phyloP scores from a whole-genome alignment of 2,797 vertebrate genomes.

The Apogon hyalosoma region DNA sequence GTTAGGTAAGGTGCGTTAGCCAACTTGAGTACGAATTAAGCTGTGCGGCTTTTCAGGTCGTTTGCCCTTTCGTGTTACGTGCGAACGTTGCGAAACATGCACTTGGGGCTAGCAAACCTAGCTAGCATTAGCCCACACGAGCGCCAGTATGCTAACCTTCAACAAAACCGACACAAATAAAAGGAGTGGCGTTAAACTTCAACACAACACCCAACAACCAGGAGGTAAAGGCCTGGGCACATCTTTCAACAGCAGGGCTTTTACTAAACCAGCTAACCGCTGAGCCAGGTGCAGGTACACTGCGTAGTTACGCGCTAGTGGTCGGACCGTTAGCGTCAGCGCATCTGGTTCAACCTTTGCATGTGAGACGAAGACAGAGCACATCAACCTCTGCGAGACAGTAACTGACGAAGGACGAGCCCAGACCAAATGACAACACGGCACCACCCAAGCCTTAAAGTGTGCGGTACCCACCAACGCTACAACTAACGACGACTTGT shows the following conservation, averaged over 20 bases:
- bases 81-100: conserved; percentile 25
- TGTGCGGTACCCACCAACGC: conserved; percentile 63
- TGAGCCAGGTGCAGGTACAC: background rate
- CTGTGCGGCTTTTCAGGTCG: too few relatives aligned
- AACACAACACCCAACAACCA: background rate
- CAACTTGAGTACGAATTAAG: too few relatives aligned
- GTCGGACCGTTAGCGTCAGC: conserved; percentile 11
- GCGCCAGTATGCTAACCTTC: conserved; percentile 18
- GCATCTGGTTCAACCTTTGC: conserved; percentile 25
- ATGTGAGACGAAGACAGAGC: background rate
- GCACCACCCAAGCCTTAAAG: too few relatives aligned
- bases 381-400: background rate
- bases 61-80: background rate
- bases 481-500: conserved; percentile 58
- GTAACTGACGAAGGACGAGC: fast-evolving
- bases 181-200: background rate
- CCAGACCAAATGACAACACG: background rate
- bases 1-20: too few relatives aligned
- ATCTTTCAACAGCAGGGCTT: background rate
- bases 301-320: background rate
- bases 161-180: background rate
- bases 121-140: conserved; percentile 50
- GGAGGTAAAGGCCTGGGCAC: too few relatives aligned
- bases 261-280: background rate
- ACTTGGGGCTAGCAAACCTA: conserved; percentile 18